Evolutionary conservation across 2,888 invertebrate species (phyloP).

Genomic region (Sinodicranocentrus sp.): DNA sequence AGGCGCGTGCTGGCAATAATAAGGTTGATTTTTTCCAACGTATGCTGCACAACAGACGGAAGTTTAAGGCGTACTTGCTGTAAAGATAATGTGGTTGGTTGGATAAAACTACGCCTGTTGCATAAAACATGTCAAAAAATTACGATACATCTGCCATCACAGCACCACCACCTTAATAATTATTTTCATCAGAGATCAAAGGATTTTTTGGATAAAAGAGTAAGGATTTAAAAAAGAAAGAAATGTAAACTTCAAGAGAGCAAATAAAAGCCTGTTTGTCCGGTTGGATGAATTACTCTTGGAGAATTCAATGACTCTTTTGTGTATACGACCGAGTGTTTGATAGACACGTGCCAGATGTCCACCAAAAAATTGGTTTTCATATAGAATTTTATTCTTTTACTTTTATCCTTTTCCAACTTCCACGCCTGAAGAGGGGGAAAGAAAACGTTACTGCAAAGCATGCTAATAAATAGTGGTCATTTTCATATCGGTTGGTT

Average conservation of each 20-base stretch:
- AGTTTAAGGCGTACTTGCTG: no score
- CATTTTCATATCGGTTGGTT: no score
- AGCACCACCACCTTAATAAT: background rate
- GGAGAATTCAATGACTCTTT: no score
- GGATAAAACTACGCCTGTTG: background rate
- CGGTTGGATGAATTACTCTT: background rate
- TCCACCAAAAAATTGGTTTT: background rate
- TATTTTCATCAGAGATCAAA: slow-evolving; percentile 8
- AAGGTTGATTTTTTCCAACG: no score
- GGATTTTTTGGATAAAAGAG: background rate
- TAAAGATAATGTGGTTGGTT: no score
- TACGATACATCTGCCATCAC: slow-evolving; percentile 22
- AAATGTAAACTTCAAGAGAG: background rate
- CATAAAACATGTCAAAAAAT: slow-evolving; percentile 6
- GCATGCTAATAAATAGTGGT: no score
- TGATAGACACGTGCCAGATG: slow-evolving; percentile 34
- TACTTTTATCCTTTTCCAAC: no score
- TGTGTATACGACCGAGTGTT: background rate
- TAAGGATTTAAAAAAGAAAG: background rate
- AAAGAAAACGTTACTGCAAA: no score
- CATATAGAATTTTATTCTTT: no score
- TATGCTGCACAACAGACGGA: no score
- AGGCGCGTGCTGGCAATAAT: no score
- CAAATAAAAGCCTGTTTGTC: slow-evolving; percentile 4
- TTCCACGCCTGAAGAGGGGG: no score